phyloP scores from a whole-genome alignment of 2,888 invertebrate species.

The Stictocephala bisonia region DNA sequence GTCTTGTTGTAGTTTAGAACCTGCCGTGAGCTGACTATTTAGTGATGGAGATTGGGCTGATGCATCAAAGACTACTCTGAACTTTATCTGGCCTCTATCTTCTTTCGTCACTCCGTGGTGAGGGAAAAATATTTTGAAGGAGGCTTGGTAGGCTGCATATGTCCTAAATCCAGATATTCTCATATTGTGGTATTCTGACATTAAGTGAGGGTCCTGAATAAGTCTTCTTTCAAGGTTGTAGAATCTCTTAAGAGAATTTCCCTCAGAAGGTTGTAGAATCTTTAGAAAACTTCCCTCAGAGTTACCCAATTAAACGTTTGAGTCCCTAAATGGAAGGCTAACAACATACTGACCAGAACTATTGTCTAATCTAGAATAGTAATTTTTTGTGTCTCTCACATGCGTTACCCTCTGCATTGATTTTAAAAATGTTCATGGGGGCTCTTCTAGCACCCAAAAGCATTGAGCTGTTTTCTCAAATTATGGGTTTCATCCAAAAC shows the following conservation, averaged over 20 bases:
- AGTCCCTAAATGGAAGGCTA: constrained; percentile 27
- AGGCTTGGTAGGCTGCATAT: constrained; percentile 49
- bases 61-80: constrained; percentile 58
- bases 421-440: too few species aligned
- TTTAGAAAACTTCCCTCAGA: constrained; percentile 26
- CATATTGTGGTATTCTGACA: constrained; percentile 49
- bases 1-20: constrained; percentile 57
- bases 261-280: too few species aligned
- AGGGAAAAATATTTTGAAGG: constrained; percentile 39
- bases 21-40: constrained; percentile 54
- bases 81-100: constrained; percentile 51
- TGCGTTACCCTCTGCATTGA: background rate
- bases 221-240: constrained; percentile 41
- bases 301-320: constrained; percentile 10
- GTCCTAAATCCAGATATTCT: constrained; percentile 54
- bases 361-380: background rate
- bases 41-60: constrained; percentile 52
- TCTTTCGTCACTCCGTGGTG: constrained; percentile 54
- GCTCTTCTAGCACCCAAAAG: constrained; percentile 39
- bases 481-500: background rate
- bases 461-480: background rate
- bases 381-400: constrained; percentile 40
- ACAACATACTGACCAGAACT: constrained; percentile 46
- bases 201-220: background rate
- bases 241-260: too few species aligned